A percentile compares a stretch with the other conserved stretches of the same genome.
Evolutionary conservation across 2,888 invertebrate genomes (phyloP).

Genomic region (Diadromus collaris): DNA sequence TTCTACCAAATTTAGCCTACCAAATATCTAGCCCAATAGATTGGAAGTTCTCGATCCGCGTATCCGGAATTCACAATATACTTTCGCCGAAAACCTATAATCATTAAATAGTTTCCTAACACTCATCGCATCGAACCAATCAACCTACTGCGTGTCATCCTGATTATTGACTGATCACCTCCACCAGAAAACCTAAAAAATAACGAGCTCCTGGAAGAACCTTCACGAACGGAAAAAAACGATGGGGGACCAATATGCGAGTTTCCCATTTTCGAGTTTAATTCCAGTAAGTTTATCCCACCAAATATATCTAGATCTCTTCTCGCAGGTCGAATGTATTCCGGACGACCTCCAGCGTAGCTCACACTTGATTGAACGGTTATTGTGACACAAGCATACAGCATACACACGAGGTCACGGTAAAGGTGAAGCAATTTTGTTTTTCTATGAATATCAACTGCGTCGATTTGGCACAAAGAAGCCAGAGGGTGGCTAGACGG

Average conservation of each 20-base stretch:
- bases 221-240: too few relatives aligned
- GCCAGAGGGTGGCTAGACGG: constrained; percentile 12
- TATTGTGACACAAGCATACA: constrained; percentile 4
- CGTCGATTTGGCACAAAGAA: constrained; percentile 40
- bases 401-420: not conserved
- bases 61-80: constrained; percentile 36
- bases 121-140: not conserved
- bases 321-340: not conserved
- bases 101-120: constrained; percentile 25
- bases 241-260: too few relatives aligned
- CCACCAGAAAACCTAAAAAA: too few relatives aligned
- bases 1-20: too few relatives aligned
- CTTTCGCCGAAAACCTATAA: constrained; percentile 21
- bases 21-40: too few relatives aligned
- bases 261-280: not conserved
- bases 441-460: constrained; percentile 16
- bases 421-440: constrained; percentile 22
- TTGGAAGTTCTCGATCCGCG: constrained; percentile 16
- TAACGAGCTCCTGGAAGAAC: too few relatives aligned
- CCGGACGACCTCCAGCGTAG: not conserved
- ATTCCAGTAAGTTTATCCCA: too few relatives aligned
- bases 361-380: constrained; percentile 40
- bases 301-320: not conserved
- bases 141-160: not conserved
- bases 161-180: not conserved